Evolutionary conservation across 1,140 invertebrate species (phyloP).

Genomic region (Brachionus rotundiformis): DNA sequence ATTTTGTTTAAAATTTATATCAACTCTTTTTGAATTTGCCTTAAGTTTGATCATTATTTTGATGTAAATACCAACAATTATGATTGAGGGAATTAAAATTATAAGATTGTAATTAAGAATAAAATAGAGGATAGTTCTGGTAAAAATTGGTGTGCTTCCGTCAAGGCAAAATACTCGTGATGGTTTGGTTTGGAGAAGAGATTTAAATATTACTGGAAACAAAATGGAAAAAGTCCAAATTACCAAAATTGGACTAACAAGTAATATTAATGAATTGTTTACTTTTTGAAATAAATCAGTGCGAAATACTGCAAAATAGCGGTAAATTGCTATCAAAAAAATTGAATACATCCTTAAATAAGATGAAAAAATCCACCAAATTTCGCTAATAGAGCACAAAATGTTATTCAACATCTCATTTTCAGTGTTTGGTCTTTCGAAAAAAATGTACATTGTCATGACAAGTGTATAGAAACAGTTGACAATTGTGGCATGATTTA

Average conservation of each 20-base stretch:
- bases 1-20: background rate
- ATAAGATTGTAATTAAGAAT: conserved; percentile 15
- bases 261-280: background rate
- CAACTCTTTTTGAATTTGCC: background rate
- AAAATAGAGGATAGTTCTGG: conserved; percentile 15
- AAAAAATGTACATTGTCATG: conserved; percentile 30
- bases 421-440: background rate
- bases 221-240: background rate
- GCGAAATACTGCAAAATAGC: conserved; percentile 4
- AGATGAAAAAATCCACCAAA: conserved; percentile 27
- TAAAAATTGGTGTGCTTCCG: background rate
- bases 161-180: conserved; percentile 31
- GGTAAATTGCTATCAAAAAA: background rate
- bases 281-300: background rate
- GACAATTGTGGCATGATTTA: conserved; percentile 3
- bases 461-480: conserved; percentile 22
- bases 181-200: background rate
- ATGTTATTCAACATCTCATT: background rate
- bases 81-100: background rate
- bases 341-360: conserved; percentile 32
- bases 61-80: background rate
- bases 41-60: conserved; percentile 30
- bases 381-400: conserved; percentile 31
- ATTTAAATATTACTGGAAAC: conserved; percentile 24
- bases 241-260: background rate